Base-by-base conservation (phyloP, 2,888 invertebrate species). In the Emmelina monodactyla region DNA sequence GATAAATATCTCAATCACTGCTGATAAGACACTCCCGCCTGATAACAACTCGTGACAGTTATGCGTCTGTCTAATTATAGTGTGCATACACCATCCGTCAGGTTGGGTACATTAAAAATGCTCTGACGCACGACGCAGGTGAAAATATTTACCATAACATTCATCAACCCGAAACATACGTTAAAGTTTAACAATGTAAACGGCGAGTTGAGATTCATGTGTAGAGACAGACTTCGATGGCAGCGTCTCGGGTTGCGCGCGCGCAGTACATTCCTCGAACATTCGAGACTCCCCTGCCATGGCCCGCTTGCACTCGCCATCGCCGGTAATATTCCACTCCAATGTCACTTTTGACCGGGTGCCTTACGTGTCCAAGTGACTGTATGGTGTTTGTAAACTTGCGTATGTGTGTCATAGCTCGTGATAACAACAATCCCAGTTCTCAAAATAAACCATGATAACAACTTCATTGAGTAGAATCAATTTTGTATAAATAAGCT, bases 261-360 rank as follows among this genome's bases (percentile, higher is more conserved):
- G 22, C 35, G 28, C 35, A 38, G 34, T 34, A 37, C 34, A 38
- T 38, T 38, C 40, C 32, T 37, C 16, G 63, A 67, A 64, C 50
- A 45, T 66, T 65, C 70, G 63, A 71, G 69, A 71, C 52, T 38
- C 41, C 39, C 47, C 45, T 46, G 49, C 44, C 45, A 44, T n/a
- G n/a, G 44, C 50, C 45, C 45, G 49, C 33, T 28, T 15, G 33
- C 41, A 45, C 43, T 39, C 46, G 49, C n/a, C n/a, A n/a, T n/a
- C n/a, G n/a, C 53, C 55, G 53, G 71, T 60, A 67, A 62, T 66
- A 69, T 72, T 73, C 71, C 72, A 64, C 56, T 73, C 71, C 72
- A 64, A 55, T 62, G 59, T 50, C 56, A 53, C 59, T 68, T 68
- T 63, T 55, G 58, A 57, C 53, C 52, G 50, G 39, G 43, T 51